Base-by-base conservation (phyloP, 1,140 invertebrate species). In the Euglossa dilemma region DNA sequence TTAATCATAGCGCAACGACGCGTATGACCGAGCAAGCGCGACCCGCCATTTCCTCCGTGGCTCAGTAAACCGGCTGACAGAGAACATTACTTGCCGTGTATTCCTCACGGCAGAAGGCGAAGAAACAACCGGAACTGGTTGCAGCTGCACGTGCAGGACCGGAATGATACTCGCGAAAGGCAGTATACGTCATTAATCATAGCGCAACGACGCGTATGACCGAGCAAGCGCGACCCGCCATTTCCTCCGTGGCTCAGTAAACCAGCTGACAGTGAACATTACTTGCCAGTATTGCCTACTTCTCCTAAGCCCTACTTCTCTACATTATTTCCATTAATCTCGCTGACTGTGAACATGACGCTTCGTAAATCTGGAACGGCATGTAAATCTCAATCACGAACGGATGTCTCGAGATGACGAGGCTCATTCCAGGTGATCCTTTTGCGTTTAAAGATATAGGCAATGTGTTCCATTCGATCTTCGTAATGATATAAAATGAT, bases 271-370 rank as follows among this genome's bases (percentile, higher is more conserved):
- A 52, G 56, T 11, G 36, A 52, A 54, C 67, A 63, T 80, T 80
- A 72, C 52, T 59, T 69, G 14, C 50, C 14, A 11, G 28, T 77
- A 77, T 61, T 45, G 63, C 50, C 63, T 77, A 56, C 43, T 77
- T 67, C 63, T 61, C 50, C 50, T 6, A 20, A 23, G 6, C 18
- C 45, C 43, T 14, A n/a, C 67, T 83, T n/a, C 61, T 6, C 45
- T 45, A 64, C 45, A 43, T 78, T 57, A 56, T 71, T 84, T 75
- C 78, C 71, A 56, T 86, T 86, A 86, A 86, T 87, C 72, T 83
- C 28, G 45, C 52, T 61, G 12, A 14, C 57, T 6, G 36, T 45
- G 52, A 57, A 16, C 52, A 25, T 23, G 18, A 50, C 50, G 11
- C 12, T n/a, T 18, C 52, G 45, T 52, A 50, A 80, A 80, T 80